A percentile compares a stretch with the other conserved stretches of the same genome.
phyloP scores from a whole-genome alignment of 2,888 invertebrate genomes.

The Himalopsyche tibetana region DNA sequence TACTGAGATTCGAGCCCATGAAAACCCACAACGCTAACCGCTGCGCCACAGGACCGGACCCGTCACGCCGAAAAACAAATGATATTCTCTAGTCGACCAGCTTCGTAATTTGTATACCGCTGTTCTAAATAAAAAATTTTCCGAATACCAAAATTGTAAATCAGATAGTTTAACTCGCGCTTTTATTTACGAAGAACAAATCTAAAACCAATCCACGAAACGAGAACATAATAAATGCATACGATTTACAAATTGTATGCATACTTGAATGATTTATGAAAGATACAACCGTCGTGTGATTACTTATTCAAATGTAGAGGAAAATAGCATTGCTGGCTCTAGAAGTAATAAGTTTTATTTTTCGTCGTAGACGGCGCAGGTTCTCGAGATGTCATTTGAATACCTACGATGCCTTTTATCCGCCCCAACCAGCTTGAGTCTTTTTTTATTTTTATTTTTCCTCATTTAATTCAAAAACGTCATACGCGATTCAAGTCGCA shows the following conservation, averaged over 20 bases:
- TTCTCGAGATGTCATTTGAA: constrained; percentile 5
- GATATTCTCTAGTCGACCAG: too few species aligned
- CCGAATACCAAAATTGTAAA: too few species aligned
- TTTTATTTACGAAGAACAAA: too few species aligned
- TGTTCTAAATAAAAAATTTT: too few species aligned
- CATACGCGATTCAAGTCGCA: constrained; percentile 55
- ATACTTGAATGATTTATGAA: not conserved
- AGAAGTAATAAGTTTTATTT: constrained; percentile 6
- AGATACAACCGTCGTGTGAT: not conserved
- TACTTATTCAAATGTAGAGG: constrained; percentile 26
- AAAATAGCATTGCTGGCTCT: not conserved
- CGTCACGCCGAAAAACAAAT: too few species aligned
- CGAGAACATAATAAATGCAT: constrained; percentile 9
- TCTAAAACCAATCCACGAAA: too few species aligned
- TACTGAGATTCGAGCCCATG: too few species aligned
- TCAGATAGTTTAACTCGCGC: too few species aligned
- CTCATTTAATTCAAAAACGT: constrained; percentile 62
- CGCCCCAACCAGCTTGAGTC: not conserved
- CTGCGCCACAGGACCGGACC: too few species aligned
- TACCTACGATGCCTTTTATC: constrained; percentile 24
- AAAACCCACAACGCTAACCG: too few species aligned
- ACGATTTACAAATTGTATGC: not conserved
- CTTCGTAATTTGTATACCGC: too few species aligned
- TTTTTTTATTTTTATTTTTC: constrained; percentile 55
- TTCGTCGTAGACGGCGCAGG: constrained; percentile 11